phyloP scores from a whole-genome alignment of 2,113 vertebrate genomes.

The Montifringilla adamsi region DNA sequence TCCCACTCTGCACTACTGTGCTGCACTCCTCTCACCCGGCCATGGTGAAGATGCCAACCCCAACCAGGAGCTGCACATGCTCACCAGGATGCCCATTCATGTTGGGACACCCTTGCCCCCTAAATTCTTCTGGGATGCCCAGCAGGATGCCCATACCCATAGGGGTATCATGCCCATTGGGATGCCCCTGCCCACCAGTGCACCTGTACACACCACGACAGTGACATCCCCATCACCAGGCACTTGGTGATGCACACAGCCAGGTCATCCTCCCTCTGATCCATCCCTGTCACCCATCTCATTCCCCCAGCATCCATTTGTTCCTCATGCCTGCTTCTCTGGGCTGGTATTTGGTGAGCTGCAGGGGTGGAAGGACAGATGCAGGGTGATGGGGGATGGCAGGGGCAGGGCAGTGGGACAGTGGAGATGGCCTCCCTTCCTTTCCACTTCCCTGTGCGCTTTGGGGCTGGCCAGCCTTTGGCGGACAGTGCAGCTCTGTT shows the following conservation, averaged over 20 bases:
- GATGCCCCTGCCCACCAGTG: neutral
- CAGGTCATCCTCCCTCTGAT: neutral
- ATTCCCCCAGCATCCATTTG: neutral
- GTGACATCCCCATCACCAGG: neutral
- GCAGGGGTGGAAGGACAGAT: neutral
- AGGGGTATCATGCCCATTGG: no score
- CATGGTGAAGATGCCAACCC: neutral
- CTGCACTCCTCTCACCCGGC: neutral
- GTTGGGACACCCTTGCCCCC: rapidly evolving
- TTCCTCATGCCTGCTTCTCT: neutral
- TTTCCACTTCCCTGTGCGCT: rapidly evolving
- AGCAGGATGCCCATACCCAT: neutral
- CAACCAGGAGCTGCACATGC: neutral
- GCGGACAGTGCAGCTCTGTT: constrained; percentile 63
- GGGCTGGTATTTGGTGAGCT: neutral
- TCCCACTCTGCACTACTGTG: neutral
- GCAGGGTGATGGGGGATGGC: neutral
- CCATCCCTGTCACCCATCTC: rapidly evolving
- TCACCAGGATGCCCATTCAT: neutral
- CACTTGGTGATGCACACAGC: neutral
- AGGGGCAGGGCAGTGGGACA: neutral
- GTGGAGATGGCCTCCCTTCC: neutral
- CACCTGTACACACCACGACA: neutral
- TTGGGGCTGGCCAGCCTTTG: neutral
- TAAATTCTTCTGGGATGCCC: neutral